These are phyloP conservation scores for Phyllopteryx taeniolatus DNA, from an alignment of 2,113 vertebrate genomes.

Conservation along the genomic window DNA sequence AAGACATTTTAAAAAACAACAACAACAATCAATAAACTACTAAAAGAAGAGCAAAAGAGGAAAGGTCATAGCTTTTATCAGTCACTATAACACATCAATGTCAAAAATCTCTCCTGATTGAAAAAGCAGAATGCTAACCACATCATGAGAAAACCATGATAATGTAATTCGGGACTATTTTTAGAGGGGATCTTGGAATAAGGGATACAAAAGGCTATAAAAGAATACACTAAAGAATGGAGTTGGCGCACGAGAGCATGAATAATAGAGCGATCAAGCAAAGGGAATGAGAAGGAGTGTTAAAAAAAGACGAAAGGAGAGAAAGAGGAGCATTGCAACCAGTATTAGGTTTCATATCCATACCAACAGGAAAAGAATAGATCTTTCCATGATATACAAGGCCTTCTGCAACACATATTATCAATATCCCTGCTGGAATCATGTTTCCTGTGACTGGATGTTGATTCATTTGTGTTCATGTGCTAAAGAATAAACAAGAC, in stretches of 20 bases:
- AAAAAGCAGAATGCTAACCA: neutral
- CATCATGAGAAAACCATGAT: neutral
- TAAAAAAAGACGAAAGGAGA: slow-evolving; percentile 1
- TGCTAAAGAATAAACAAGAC: slow-evolving; percentile 3
- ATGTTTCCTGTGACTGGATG: slow-evolving; percentile 28
- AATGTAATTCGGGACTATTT: slow-evolving; percentile 3
- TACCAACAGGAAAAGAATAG: slow-evolving; percentile 27
- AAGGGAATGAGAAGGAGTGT: neutral
- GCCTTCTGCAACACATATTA: slow-evolving; percentile 8
- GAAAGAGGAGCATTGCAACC: neutral
- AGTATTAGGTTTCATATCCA: slow-evolving; percentile 37
- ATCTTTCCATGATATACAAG: slow-evolving; percentile 19
- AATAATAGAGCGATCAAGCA: neutral
- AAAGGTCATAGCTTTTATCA: neutral
- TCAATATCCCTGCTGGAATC: slow-evolving; percentile 30
- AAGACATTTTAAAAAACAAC: neutral
- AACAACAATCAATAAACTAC: neutral
- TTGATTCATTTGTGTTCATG: slow-evolving; percentile 18
- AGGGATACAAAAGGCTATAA: neutral
- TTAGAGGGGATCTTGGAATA: neutral
- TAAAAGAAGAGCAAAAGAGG: neutral
- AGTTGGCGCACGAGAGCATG: neutral
- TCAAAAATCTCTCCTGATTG: neutral
- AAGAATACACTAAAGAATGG: neutral
- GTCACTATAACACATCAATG: neutral